These are phyloP conservation scores for Geophilus truncorum DNA, from an alignment of 2,888 invertebrate species.

Conservation along the genomic window DNA sequence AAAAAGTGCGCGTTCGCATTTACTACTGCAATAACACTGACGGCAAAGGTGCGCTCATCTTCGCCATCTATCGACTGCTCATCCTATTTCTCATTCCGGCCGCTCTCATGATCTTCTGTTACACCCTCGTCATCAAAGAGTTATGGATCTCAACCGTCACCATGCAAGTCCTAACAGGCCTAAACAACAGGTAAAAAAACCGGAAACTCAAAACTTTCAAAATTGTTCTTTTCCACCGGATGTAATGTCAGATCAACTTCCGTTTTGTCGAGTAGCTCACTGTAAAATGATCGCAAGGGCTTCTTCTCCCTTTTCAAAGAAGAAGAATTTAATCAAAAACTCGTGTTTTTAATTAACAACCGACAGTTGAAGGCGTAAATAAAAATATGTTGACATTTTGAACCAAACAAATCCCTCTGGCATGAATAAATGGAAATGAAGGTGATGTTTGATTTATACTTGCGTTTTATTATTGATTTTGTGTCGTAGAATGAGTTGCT, in stretches of 20 bases:
- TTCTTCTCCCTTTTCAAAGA: not conserved
- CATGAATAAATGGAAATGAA: not conserved
- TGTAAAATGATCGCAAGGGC: not conserved
- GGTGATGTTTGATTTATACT: too few relatives aligned
- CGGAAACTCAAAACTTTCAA: not conserved
- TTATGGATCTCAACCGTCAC: slow-evolving; percentile 49
- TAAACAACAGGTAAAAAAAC: not conserved
- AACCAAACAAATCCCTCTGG: not conserved
- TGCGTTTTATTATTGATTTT: not conserved
- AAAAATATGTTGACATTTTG: too few relatives aligned
- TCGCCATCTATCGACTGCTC: slow-evolving; percentile 47
- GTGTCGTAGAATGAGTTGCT: not conserved
- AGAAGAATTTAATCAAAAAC: not conserved
- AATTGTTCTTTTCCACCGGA: not conserved
- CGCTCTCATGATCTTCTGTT: slow-evolving; percentile 48
- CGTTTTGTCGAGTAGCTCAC: not conserved
- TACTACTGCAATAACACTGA: slow-evolving; percentile 46
- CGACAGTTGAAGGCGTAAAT: too few relatives aligned
- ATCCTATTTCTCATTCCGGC: slow-evolving; percentile 47
- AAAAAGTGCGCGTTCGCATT: slow-evolving; percentile 44
- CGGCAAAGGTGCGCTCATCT: slow-evolving; percentile 40
- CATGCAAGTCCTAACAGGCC: slow-evolving; percentile 47
- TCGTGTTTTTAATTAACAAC: too few relatives aligned
- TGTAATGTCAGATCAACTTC: not conserved
- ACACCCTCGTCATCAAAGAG: slow-evolving; percentile 48